phyloP scores from a whole-genome alignment of 2,888 invertebrate species.

The Meloe dianella region DNA sequence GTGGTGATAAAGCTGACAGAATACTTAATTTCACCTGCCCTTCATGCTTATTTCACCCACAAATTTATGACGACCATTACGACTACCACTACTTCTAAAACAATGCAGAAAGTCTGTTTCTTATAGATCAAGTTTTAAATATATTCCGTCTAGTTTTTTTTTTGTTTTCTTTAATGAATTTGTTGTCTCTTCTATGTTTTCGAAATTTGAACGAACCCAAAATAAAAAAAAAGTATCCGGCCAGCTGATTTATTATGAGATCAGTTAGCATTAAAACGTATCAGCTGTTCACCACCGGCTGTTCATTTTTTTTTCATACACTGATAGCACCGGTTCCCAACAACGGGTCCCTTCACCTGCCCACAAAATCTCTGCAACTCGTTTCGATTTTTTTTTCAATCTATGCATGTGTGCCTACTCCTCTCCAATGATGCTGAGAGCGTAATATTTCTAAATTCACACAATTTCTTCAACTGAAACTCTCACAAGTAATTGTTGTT shows the following conservation, averaged over 20 bases:
- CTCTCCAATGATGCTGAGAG: neutral
- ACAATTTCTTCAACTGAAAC: neutral
- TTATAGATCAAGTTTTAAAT: neutral
- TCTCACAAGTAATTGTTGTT: neutral
- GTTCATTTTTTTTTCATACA: slow-evolving; percentile 17
- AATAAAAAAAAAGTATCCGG: neutral
- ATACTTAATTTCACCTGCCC: neutral
- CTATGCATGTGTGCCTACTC: too few relatives aligned
- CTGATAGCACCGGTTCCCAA: slow-evolving; percentile 36
- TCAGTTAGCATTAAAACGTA: slow-evolving; percentile 6
- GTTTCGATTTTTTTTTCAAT: slow-evolving; percentile 14
- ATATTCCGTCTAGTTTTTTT: neutral
- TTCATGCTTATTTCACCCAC: neutral
- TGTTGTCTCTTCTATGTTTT: neutral
- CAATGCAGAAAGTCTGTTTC: too few relatives aligned
- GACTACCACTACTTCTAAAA: neutral
- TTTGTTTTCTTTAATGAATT: neutral
- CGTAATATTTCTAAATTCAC: neutral
- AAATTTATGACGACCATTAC: neutral
- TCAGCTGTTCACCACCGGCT: slow-evolving; percentile 13
- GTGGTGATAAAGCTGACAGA: neutral
- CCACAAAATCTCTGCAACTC: slow-evolving; percentile 33
- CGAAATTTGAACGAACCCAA: neutral
- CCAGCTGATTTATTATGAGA: slow-evolving; percentile 16
- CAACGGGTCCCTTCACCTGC: slow-evolving; percentile 35